Conservation (phyloP, 2,797 vertebrate species). For the Mustela erminea region DNA sequence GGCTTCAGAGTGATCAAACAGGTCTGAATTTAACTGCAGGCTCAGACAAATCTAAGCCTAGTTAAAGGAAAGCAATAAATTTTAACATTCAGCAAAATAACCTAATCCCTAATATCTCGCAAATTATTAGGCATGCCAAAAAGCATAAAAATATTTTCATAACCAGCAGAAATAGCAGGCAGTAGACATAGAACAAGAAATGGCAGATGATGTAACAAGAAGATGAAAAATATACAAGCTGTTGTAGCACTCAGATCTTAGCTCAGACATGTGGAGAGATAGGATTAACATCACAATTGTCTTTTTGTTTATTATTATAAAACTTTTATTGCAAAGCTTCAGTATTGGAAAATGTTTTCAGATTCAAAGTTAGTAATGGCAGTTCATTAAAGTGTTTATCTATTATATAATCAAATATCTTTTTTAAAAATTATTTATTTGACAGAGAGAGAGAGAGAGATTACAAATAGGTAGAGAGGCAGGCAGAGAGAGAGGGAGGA, state of each 20-base stretch:
- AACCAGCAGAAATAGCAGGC: not conserved
- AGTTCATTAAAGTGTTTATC: not conserved
- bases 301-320: not conserved
- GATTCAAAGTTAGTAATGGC: not conserved
- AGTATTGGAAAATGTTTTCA: constrained; percentile 9
- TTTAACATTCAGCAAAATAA: not conserved
- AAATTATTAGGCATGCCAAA: not conserved
- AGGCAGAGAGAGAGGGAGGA: no score
- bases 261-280: not conserved
- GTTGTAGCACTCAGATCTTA: not conserved
- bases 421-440: no score
- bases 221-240: not conserved
- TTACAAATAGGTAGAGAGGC: no score
- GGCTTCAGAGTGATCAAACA: not conserved
- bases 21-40: not conserved
- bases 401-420: not conserved
- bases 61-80: not conserved
- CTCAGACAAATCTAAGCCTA: not conserved
- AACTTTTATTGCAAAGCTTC: not conserved
- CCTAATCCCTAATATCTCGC: not conserved
- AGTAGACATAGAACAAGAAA: not conserved
- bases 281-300: not conserved
- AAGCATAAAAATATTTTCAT: not conserved
- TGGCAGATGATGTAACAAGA: not conserved
- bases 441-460: no score